Percentiles rank a stretch among this genome's conserved stretches.
Evolutionary conservation across 2,113 vertebrate species (phyloP).

Genomic region (Pheucticus melanocephalus): DNA sequence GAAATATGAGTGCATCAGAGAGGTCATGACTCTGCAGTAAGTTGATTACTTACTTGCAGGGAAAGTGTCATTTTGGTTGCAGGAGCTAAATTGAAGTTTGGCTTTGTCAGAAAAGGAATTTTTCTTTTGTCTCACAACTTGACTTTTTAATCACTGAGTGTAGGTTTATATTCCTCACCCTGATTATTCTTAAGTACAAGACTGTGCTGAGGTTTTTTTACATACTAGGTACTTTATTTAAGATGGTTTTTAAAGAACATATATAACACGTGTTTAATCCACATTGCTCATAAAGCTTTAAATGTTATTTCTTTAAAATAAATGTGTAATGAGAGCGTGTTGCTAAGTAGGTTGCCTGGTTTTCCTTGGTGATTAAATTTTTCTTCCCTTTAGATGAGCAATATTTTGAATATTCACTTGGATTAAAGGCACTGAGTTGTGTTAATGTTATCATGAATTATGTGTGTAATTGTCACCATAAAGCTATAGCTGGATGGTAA

Average conservation of each 20-base stretch:
- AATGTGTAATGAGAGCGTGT: background rate
- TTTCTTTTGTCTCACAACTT: background rate
- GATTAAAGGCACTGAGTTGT: background rate
- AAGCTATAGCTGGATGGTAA: background rate
- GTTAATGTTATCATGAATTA: background rate
- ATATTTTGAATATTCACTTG: background rate
- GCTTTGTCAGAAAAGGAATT: background rate
- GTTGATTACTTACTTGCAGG: background rate
- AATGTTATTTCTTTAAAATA: background rate
- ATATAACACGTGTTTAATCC: background rate
- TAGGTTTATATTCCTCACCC: background rate
- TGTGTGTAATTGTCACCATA: accelerated
- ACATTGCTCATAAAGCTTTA: background rate
- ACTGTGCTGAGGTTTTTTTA: background rate
- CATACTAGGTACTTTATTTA: background rate
- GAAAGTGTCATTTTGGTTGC: background rate
- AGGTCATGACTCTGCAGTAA: background rate
- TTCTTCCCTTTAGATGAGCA: background rate
- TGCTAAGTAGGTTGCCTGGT: background rate
- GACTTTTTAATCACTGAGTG: background rate
- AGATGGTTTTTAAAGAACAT: background rate
- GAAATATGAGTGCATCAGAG: background rate
- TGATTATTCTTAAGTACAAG: background rate
- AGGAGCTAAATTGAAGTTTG: background rate
- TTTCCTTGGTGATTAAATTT: background rate